Evolutionary conservation across 2,797 vertebrate species (phyloP), one percentile per base, ranked within the genome.

Genomic region (Sciurus vulgaris): DNA sequence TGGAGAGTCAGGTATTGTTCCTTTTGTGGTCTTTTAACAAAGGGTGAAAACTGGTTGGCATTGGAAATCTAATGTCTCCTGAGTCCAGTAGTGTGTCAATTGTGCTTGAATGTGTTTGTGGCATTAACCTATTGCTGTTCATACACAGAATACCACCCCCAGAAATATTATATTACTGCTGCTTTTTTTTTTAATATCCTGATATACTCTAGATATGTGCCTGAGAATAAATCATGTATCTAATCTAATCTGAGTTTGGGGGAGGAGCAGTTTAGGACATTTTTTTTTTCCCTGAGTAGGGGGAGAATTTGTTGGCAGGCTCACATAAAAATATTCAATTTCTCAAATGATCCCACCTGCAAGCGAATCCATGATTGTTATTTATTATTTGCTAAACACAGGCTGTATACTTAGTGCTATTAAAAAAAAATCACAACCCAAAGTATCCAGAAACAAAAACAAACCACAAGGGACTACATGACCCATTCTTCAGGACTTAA

Each of bases 321-420:
- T 67, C 9, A 76, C 47, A 67, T 91, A 79, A 94, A 94, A 94
- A 96, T 93, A 89, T 90, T 96, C 61, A 70, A 63, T 86, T 96
- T 97, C 83, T 97, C 94, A 91, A 97, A 91, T 86, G 91, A 92
- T 91, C 72, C 89, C 59, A 93, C 89, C 77, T 97, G 79, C 86
- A 94, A 88, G 67, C 89, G 59, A 96, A 95, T 86, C 10, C 44
- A 28, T 91, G 79, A 67, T 93, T 78, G 35, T 95, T 97, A 96
- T 95, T 93, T 97, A 96, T 93, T 94, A 84, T 94, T 97, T 96
- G 63, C 88, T 93, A 65, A 96, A 49, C 44, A 81, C 74, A 95
- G 78, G 74, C 56, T 96, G n/a, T 94, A 35, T 81, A 86, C n/a
- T 95, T 33, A 85, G 13, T 87, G 69, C 82, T 90, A 51, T 38